phyloP scores from a whole-genome alignment of 2,888 invertebrate genomes.

The Oscheius sp. region DNA sequence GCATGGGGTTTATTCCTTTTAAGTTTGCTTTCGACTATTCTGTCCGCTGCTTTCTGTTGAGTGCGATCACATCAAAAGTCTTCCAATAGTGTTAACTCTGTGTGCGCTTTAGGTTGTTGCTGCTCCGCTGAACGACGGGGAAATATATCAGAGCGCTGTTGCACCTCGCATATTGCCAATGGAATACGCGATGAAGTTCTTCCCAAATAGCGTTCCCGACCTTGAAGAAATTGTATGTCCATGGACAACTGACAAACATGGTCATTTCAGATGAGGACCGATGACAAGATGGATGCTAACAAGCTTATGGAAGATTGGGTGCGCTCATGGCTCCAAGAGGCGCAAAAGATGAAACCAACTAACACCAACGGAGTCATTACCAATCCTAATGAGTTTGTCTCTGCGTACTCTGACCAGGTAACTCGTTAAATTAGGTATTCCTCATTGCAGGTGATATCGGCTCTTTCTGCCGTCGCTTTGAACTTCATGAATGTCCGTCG shows the following conservation, averaged over 20 bases:
- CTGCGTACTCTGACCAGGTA: conserved; percentile 17
- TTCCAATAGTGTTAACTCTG: background rate
- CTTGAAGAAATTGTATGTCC: conserved; percentile 6
- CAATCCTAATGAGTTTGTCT: background rate
- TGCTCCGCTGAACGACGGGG: conserved; percentile 12
- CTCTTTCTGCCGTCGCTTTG: conserved; percentile 42
- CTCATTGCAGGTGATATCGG: conserved; percentile 26
- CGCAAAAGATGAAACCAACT: background rate
- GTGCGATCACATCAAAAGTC: conserved; percentile 5
- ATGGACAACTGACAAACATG: background rate
- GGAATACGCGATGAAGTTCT: conserved; percentile 40
- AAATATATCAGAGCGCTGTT: background rate
- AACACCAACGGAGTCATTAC: background rate
- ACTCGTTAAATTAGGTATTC: background rate
- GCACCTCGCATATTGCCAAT: conserved; percentile 32
- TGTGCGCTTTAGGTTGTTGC: conserved; percentile 21
- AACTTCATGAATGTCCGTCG: conserved; percentile 45
- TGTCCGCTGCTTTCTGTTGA: conserved; percentile 4
- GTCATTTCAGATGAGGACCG: conserved; percentile 1
- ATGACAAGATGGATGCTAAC: background rate
- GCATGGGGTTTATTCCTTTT: background rate
- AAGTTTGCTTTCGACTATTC: background rate
- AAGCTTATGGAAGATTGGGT: conserved; percentile 26
- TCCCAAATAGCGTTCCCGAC: conserved; percentile 3
- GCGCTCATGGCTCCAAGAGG: conserved; percentile 10